Evolutionary conservation across 2,113 vertebrate species (phyloP).

Genomic region (Butorides virescens): DNA sequence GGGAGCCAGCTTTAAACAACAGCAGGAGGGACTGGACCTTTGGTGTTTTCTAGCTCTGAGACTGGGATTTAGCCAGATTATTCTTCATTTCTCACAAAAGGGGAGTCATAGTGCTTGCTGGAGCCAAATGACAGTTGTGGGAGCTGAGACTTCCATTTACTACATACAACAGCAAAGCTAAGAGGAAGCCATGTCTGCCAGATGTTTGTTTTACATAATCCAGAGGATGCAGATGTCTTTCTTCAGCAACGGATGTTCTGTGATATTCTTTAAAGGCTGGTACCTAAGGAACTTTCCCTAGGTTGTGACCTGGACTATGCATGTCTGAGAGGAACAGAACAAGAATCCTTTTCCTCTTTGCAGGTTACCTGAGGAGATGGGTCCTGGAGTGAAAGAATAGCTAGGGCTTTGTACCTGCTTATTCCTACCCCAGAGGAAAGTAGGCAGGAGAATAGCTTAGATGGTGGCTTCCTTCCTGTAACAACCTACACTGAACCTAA

Average conservation of each 20-base stretch:
- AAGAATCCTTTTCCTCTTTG: neutral
- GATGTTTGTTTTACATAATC: slow-evolving; percentile 65
- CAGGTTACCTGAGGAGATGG: neutral
- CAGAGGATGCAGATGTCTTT: slow-evolving; percentile 62
- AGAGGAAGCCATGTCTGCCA: slow-evolving; percentile 49
- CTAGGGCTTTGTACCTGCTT: neutral
- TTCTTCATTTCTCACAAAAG: slow-evolving; percentile 61
- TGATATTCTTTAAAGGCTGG: slow-evolving; percentile 16
- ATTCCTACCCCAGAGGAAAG: neutral
- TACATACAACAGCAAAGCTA: slow-evolving; percentile 29
- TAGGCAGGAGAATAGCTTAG: neutral
- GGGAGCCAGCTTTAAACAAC: slow-evolving; percentile 46
- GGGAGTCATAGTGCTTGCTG: slow-evolving; percentile 12
- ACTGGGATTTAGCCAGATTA: slow-evolving; percentile 60
- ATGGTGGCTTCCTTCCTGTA: neutral
- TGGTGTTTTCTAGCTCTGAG: slow-evolving; percentile 36
- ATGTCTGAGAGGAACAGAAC: neutral
- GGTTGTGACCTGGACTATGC: neutral
- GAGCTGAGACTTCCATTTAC: slow-evolving; percentile 47
- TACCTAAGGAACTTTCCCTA: slow-evolving; percentile 5
- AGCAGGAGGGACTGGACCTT: slow-evolving; percentile 52
- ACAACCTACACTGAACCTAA: neutral
- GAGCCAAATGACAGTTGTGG: slow-evolving; percentile 54
- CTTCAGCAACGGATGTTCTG: neutral
- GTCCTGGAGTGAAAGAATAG: neutral